These are phyloP conservation scores for Odobenus rosmarus DNA, from an alignment of 2,113 vertebrate species.

Conservation along the genomic window DNA sequence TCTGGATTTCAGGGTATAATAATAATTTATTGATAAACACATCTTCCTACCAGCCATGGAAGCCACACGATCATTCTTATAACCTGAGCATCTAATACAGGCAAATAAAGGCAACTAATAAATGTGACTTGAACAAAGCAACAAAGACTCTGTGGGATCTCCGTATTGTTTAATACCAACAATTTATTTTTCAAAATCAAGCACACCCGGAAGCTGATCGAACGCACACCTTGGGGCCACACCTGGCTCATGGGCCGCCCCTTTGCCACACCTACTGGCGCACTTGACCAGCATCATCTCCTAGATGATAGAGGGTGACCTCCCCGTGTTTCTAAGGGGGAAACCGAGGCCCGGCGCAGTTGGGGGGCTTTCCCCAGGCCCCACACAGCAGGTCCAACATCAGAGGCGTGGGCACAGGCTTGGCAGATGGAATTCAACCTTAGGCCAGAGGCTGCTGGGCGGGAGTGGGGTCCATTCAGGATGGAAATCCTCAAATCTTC, in stretches of 20 bases:
- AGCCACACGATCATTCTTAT: background rate
- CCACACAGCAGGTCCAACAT: background rate
- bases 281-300: background rate
- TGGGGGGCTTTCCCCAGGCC: background rate
- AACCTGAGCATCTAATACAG: background rate
- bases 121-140: background rate
- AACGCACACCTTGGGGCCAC: background rate
- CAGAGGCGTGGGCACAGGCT: background rate
- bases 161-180: background rate
- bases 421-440: background rate
- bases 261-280: background rate
- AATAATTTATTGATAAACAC: background rate
- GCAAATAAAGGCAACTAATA: background rate
- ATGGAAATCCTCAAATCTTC: background rate
- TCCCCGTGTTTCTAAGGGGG: background rate
- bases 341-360: rapidly evolving
- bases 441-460: background rate
- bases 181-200: background rate
- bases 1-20: background rate
- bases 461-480: rapidly evolving
- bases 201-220: background rate
- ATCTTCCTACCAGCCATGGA: background rate
- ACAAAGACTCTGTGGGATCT: background rate
- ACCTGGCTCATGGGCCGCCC: rapidly evolving
- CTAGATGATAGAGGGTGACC: background rate